A percentile compares a stretch with the other conserved stretches of the same genome.
Evolutionary conservation across 2,888 invertebrate genomes (phyloP).

Genomic region (Beris morrisii): DNA sequence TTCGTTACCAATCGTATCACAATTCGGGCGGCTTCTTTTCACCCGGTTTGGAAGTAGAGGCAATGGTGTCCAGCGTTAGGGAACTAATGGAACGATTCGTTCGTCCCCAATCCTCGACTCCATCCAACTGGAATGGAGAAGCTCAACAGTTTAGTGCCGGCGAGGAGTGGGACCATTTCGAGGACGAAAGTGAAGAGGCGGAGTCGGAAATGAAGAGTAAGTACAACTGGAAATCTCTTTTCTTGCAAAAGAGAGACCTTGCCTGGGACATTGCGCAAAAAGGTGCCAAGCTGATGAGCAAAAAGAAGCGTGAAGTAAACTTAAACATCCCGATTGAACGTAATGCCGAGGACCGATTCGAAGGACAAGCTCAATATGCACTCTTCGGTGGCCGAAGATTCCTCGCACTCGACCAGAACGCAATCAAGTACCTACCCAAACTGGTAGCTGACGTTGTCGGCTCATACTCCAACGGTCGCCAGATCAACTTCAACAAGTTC

Average conservation of each 20-base stretch:
- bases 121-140: background rate
- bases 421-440: constrained; percentile 58
- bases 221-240: no score
- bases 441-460: constrained; percentile 53
- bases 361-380: constrained; percentile 60
- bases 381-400: constrained; percentile 57
- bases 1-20: background rate
- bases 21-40: constrained; percentile 47
- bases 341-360: constrained; percentile 60
- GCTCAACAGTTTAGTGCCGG: no score
- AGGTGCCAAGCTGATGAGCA: no score
- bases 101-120: background rate
- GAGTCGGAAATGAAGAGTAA: no score
- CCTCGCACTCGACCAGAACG: constrained; percentile 60
- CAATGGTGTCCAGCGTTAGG: constrained; percentile 57
- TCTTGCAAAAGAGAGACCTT: no score
- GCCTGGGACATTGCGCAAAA: no score
- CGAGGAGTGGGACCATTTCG: no score
- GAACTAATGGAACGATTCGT: constrained; percentile 47
- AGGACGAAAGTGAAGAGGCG: no score
- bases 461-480: constrained; percentile 57
- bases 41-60: constrained; percentile 49
- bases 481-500: constrained; percentile 64
- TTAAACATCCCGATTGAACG: constrained; percentile 60
- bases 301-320: constrained; percentile 7